Percentiles rank a stretch among this genome's conserved stretches.
phyloP scores from a whole-genome alignment of 2,888 invertebrate genomes.

The Papilio elwesi region DNA sequence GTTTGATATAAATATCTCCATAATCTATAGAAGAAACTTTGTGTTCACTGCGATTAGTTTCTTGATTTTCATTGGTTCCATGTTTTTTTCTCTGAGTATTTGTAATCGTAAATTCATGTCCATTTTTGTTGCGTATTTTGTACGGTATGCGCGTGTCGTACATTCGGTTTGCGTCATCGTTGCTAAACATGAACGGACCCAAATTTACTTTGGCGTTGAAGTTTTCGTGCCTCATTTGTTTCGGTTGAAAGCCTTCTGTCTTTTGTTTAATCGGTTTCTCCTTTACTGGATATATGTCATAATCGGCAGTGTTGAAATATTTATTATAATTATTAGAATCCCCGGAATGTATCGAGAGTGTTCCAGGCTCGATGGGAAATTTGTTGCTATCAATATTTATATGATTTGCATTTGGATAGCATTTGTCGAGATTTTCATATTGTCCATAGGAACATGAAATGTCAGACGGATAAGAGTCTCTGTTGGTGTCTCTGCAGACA shows the following conservation, averaged over 20 bases:
- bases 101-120: conserved; percentile 39
- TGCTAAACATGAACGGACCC: conserved; percentile 48
- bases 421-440: conserved; percentile 65
- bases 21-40: conserved; percentile 60
- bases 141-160: conserved; percentile 21
- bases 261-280: conserved; percentile 57
- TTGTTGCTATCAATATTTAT: conserved; percentile 36
- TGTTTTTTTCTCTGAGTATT: conserved; percentile 33
- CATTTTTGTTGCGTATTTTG: conserved; percentile 36
- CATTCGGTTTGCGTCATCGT: conserved; percentile 39
- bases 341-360: conserved; percentile 40
- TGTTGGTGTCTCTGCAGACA: conserved; percentile 59
- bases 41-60: conserved; percentile 47
- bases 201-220: conserved; percentile 48
- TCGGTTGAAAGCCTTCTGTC: conserved; percentile 49
- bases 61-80: conserved; percentile 41
- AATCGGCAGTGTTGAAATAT: conserved; percentile 68
- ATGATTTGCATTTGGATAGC: conserved; percentile 44
- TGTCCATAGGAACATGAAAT: conserved; percentile 64
- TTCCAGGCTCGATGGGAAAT: conserved; percentile 29
- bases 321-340: conserved; percentile 47
- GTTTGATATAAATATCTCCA: conserved; percentile 58
- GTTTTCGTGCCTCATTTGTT: conserved; percentile 54
- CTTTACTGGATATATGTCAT: conserved; percentile 72
- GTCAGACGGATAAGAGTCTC: conserved; percentile 56